These are phyloP conservation scores for Rhagophthalmus giganteus DNA, from an alignment of 2,888 invertebrate species.

Conservation along the genomic window DNA sequence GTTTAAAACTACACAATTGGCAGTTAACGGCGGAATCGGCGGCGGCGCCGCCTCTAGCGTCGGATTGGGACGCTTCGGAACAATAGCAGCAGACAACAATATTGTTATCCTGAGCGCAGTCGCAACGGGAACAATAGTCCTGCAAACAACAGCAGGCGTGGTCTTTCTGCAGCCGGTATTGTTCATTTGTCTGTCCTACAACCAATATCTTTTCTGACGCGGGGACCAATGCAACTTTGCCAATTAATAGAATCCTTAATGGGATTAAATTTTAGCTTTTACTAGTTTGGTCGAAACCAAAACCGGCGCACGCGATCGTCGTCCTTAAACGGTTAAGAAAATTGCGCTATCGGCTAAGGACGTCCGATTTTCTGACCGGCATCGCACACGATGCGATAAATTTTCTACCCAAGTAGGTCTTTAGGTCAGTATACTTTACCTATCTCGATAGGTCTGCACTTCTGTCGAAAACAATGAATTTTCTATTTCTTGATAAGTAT, in stretches of 20 bases:
- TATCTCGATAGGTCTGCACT: no score
- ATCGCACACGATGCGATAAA: no score
- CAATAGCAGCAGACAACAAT: constrained; percentile 52
- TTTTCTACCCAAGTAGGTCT: not conserved
- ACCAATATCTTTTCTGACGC: constrained; percentile 34
- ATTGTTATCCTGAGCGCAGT: constrained; percentile 54
- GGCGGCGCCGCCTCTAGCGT: constrained; percentile 51
- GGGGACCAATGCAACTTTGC: constrained; percentile 24
- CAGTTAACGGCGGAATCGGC: constrained; percentile 36
- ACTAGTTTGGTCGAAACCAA: not conserved
- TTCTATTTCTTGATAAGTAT: no score
- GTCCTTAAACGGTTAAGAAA: no score
- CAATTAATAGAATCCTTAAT: constrained; percentile 11
- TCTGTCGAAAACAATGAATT: no score
- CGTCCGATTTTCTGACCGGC: no score
- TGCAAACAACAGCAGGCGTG: constrained; percentile 54
- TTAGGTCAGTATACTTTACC: no score
- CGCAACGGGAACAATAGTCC: constrained; percentile 53
- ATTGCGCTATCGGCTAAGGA: no score
- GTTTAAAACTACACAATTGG: constrained; percentile 38
- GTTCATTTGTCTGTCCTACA: constrained; percentile 54
- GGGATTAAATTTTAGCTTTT: not conserved
- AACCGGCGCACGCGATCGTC: no score
- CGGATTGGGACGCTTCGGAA: constrained; percentile 53
- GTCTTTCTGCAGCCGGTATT: constrained; percentile 52